These are phyloP conservation scores for Brachionus plicatilis DNA, from an alignment of 1,140 invertebrate species.

Conservation along the genomic window DNA sequence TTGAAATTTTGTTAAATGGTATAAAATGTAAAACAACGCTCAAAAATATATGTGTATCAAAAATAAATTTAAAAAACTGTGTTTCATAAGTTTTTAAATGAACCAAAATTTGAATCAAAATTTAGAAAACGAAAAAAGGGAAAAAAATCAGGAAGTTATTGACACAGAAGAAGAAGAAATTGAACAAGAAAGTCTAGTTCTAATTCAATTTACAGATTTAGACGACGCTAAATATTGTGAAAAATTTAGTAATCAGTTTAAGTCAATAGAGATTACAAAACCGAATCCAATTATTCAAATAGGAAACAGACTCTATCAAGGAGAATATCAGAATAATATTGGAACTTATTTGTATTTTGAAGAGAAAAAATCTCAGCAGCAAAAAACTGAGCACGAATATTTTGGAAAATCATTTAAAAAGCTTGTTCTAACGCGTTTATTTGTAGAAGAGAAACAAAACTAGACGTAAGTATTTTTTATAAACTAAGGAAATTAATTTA, in stretches of 20 bases:
- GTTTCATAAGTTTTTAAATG: background rate
- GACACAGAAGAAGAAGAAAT: background rate
- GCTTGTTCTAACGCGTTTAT: slow-evolving; percentile 19
- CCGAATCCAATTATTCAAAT: slow-evolving; percentile 37
- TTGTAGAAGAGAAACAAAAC: slow-evolving; percentile 12
- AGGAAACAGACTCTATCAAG: slow-evolving; percentile 19
- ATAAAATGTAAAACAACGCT: background rate
- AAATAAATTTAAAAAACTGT: background rate
- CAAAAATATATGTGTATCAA: background rate
- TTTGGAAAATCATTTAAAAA: slow-evolving; percentile 37
- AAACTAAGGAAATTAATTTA: background rate
- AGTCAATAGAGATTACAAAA: background rate
- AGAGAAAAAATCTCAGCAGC: background rate
- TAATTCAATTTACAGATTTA: slow-evolving; percentile 35
- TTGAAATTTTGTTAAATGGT: background rate
- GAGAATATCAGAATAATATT: slow-evolving; percentile 17
- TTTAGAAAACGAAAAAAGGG: background rate
- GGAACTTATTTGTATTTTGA: slow-evolving; percentile 27
- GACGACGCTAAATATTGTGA: slow-evolving; percentile 33
- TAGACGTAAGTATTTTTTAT: background rate
- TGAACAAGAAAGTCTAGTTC: slow-evolving; percentile 11
- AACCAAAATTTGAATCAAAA: background rate
- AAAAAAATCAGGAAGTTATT: background rate
- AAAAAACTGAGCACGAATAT: background rate
- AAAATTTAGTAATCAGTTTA: slow-evolving; percentile 5